Percentiles rank a stretch among this genome's conserved stretches.
These are phyloP conservation scores for Agriopis leucophaearia DNA, from an alignment of 2,888 invertebrate genomes.

Conservation along the genomic window DNA sequence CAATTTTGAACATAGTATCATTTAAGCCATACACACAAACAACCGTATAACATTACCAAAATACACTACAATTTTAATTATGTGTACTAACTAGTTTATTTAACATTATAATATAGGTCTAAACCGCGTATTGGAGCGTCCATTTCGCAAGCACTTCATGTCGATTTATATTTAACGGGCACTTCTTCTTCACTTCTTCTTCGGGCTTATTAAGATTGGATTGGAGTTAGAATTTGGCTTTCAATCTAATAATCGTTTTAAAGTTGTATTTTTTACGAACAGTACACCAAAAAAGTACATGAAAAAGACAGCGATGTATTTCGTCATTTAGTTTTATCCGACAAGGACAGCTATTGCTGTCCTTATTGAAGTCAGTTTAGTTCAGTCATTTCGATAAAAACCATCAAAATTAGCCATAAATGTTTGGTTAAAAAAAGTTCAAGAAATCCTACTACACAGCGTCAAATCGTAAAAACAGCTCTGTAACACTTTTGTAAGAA, in stretches of 20 bases:
- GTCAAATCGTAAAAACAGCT: not conserved
- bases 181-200: too few relatives aligned
- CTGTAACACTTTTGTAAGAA: not conserved
- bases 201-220: constrained; percentile 7
- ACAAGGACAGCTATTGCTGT: not conserved
- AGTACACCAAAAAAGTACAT: too few relatives aligned
- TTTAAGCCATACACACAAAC: constrained; percentile 1
- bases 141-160: constrained; percentile 56
- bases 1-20: not conserved
- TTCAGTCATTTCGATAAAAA: not conserved
- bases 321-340: not conserved
- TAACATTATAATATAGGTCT: constrained; percentile 56
- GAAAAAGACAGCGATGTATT: too few relatives aligned
- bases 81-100: constrained; percentile 58
- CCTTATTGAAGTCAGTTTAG: not conserved
- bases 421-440: too few relatives aligned
- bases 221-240: constrained; percentile 22
- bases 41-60: constrained; percentile 36
- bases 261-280: too few relatives aligned
- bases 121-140: constrained; percentile 60
- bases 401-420: too few relatives aligned
- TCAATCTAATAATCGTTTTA: not conserved
- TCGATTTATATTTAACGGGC: constrained; percentile 37
- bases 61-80: constrained; percentile 52
- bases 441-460: not conserved